Base-by-base conservation (phyloP, 2,888 invertebrate species). In the Lampropteryx suffumata region DNA sequence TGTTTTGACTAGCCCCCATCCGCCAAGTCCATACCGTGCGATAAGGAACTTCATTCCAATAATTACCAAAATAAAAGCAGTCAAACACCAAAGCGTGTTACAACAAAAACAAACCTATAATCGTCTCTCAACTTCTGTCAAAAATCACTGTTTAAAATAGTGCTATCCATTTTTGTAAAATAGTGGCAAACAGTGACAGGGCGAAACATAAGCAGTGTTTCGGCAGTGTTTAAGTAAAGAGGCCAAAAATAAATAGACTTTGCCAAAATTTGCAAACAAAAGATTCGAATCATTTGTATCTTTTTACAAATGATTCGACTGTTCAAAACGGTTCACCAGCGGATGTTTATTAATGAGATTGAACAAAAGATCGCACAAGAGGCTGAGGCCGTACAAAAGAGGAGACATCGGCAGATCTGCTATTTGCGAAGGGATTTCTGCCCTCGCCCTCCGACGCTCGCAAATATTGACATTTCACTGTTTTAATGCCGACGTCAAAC, bases 401-500 rank as follows among this genome's bases (percentile, higher is more conserved):
- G 68, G 73, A 71, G 78, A 76, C 75, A 72, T 73, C 67, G 68
- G 71, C 73, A 64, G 65, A 73, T 77, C 75, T 76, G 69, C 80
- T 85, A 82, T 86, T 87, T 85, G 81, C 78, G 69, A 76, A n/a
- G 76, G 83, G 84, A 84, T 84, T 82, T 81, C 76, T 64, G 65
- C 81, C 79, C 77, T 76, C 69, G 57, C 65, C 59, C 69, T 68
- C 67, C 66, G 71, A 71, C 69, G 67, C 17, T 17, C 69, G 68
- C 85, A 86, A 89, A 89, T 89, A 89, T 89, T 89, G 89, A 88
- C 87, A 84, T 80, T 85, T 82, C 80, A 79, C 85, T 79, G 87
- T 88, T 89, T 88, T 89, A 88, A 89, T 89, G 88, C 89, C 83
- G 78, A 85, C 88, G 83, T 86, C 85, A 89, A 89, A 89, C 88